Base-by-base conservation (phyloP, 2,113 vertebrate species). In the Glaucomys volans region DNA sequence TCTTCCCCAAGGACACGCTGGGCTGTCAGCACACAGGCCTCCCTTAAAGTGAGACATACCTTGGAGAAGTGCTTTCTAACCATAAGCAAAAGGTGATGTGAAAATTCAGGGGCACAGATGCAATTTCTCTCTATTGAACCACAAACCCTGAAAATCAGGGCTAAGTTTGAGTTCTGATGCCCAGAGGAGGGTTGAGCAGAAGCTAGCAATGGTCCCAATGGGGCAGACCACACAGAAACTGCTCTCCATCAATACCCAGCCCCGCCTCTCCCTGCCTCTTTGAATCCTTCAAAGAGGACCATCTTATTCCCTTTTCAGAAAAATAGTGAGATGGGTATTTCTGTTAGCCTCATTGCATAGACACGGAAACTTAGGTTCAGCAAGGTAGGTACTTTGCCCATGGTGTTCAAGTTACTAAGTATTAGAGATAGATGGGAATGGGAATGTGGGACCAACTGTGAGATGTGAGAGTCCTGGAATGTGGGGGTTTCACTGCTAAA, bases 61-160 rank as follows among this genome's bases (percentile, higher is more conserved):
- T 37, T 14, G 28, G 44, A 57, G 17, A 85, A 90, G 64, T 5
- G 4, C 85, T 94, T 40, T 69, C 26, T 47, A 26, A 17, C 30
- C 4, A 11, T 42, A 16, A 47, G n/a, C 12, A 40, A 9, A 52
- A 91, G 74, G 22, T 13, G n/a, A 32, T 35, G 3, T 32, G 57
- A 94, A 94, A 83, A 69, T 93, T 90, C 62, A 77, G 1, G 32
- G 26, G 20, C 17, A 87, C 30, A 47, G 50, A 64, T 47, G 84
- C 5, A 24, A 32, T 40, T 50, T 37, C 0, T 81, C 24, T 76
- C 77, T 74, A 40, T 50, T 76, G 30, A 76, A 50, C 42, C 76
- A 52, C 42, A 81, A 76, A 76, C 20, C 50, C 40, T 47, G 44
- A 83, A 26, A 67, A 52, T 67, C 54, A 77, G 69, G 10, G 50